These are phyloP conservation scores for Coremacera marginata DNA, from an alignment of 2,888 invertebrate species.

Conservation along the genomic window DNA sequence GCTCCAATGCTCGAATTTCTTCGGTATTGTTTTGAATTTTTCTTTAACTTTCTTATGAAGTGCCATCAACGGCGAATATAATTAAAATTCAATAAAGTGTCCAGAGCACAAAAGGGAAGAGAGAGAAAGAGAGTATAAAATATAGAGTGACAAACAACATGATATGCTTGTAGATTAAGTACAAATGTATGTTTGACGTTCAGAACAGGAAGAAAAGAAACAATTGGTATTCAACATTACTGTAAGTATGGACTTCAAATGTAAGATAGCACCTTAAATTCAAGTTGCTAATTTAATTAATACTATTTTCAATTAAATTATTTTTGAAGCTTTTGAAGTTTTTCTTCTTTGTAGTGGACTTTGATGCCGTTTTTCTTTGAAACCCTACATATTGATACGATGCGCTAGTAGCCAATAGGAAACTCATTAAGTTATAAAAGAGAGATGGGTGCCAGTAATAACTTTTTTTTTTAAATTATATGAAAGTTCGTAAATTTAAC, in stretches of 20 bases:
- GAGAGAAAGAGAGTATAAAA: not conserved
- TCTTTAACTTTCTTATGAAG: not conserved
- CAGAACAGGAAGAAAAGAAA: not conserved
- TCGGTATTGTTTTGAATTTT: too few species aligned
- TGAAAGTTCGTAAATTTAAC: too few species aligned
- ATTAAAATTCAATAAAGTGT: constrained; percentile 25
- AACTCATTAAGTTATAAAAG: too few species aligned
- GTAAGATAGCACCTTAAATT: not conserved
- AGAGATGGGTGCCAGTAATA: too few species aligned
- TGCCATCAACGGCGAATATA: constrained; percentile 14
- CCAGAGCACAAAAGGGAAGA: not conserved
- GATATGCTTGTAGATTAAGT: constrained; percentile 15
- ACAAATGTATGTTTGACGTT: not conserved
- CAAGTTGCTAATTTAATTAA: constrained; percentile 22
- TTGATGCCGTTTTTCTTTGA: too few species aligned
- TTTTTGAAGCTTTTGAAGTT: too few species aligned
- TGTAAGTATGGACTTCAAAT: too few species aligned
- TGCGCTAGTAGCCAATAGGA: too few species aligned
- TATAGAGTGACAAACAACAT: not conserved
- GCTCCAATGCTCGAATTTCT: not conserved
- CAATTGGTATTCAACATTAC: too few species aligned
- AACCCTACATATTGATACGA: too few species aligned
- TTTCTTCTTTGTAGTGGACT: too few species aligned
- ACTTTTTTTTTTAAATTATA: too few species aligned
- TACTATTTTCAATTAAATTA: not conserved